These are phyloP conservation scores for Rapana venosa DNA, from an alignment of 2,888 invertebrate genomes.

Conservation along the genomic window DNA sequence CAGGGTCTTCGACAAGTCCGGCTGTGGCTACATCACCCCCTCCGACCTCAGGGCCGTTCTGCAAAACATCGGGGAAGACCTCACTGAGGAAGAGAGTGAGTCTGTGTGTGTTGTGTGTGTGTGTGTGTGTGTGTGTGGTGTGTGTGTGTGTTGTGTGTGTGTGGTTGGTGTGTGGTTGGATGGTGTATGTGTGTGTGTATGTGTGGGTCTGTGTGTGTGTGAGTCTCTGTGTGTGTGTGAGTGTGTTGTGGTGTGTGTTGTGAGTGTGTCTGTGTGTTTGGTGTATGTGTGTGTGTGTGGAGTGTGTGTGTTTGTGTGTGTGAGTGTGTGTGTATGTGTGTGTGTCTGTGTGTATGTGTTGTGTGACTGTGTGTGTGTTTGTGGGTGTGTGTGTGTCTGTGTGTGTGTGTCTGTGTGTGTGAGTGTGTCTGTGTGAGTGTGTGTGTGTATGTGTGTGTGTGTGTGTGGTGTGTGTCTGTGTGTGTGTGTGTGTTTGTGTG, in stretches of 20 bases:
- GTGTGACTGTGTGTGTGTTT: not conserved
- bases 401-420: not conserved
- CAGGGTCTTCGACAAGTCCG: constrained; percentile 70
- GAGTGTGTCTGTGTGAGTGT: constrained; percentile 31
- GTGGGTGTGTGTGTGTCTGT: constrained; percentile 43
- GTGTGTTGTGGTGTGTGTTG: not conserved
- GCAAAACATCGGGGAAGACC: constrained; percentile 74
- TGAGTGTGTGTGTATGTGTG: not conserved
- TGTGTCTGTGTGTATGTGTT: constrained; percentile 25
- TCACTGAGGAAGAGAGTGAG: constrained; percentile 71
- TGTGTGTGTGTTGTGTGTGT: not conserved
- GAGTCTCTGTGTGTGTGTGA: not conserved
- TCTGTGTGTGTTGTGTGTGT: not conserved
- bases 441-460: not conserved
- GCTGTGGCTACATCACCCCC: constrained; percentile 73
- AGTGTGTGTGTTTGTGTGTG: not conserved
- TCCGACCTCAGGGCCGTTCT: constrained; percentile 71
- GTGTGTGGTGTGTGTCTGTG: constrained; percentile 34
- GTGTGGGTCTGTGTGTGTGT: not conserved
- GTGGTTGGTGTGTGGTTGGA: not conserved
- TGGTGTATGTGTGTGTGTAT: not conserved
- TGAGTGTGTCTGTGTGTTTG: no score
- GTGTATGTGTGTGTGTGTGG: not conserved
- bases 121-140: not conserved
- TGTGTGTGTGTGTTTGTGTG: not conserved